These are phyloP conservation scores for Diuraphis noxia DNA, from an alignment of 1,140 invertebrate species.

Conservation along the genomic window DNA sequence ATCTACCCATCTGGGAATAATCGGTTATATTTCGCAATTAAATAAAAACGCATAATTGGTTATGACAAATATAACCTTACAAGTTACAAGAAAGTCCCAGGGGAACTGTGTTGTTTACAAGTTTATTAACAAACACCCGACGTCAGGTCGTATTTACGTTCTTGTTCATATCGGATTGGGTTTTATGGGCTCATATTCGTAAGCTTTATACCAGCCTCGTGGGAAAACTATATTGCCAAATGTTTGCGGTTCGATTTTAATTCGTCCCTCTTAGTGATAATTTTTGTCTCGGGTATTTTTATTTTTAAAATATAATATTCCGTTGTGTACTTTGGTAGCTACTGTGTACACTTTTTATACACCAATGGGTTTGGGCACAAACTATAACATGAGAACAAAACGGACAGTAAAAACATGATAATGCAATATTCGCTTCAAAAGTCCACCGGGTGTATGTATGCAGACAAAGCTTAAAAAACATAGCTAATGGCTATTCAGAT, in stretches of 20 bases:
- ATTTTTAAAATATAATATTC: not conserved
- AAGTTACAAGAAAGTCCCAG: not conserved
- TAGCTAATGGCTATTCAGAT: slow-evolving; percentile 1
- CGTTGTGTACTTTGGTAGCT: not conserved
- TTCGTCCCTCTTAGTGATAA: slow-evolving; percentile 28
- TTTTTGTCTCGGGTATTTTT: slow-evolving; percentile 29
- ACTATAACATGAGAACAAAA: not conserved
- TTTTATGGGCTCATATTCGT: slow-evolving; percentile 50
- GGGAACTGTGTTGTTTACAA: slow-evolving; percentile 32
- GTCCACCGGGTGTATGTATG: not conserved
- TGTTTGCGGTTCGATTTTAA: slow-evolving; percentile 51
- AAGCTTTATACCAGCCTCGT: slow-evolving; percentile 30
- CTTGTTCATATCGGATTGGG: slow-evolving; percentile 33
- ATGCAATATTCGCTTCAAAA: not conserved
- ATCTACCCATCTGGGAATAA: not conserved
- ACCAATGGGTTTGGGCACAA: not conserved
- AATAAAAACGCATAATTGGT: slow-evolving; percentile 34
- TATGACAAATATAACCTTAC: slow-evolving; percentile 41
- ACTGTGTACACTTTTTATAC: not conserved
- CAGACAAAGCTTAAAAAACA: slow-evolving; percentile 12
- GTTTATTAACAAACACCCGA: slow-evolving; percentile 34
- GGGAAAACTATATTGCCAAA: slow-evolving; percentile 26
- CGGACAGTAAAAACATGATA: not conserved
- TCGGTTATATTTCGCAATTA: slow-evolving; percentile 9
- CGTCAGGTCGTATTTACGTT: slow-evolving; percentile 46